Evolutionary conservation across 2,113 vertebrate genomes (phyloP), one percentile per base, ranked within the genome.

Genomic region (Onychostoma macrolepis): DNA sequence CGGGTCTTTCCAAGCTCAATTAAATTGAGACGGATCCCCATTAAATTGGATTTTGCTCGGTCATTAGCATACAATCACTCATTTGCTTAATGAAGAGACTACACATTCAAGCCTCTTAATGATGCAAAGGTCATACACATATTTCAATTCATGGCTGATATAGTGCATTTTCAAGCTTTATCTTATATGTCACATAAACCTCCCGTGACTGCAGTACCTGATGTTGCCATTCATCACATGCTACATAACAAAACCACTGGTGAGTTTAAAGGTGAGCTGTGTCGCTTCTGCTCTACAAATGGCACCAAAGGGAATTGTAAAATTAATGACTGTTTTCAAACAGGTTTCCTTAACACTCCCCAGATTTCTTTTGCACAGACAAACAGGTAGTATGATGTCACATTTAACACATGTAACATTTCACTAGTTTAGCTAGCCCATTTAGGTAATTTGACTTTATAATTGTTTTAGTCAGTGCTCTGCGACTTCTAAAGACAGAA

Each of bases 71-170:
- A 56, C 82, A 84, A 56, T 84, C 69, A 74, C 69, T 74, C 48
- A 56, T 84, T 84, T 74, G 48, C 28, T 84, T 84, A 84, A 74
- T 74, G 30, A 74, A 72, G 67, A 72, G 48, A 84, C 82, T 56
- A 58, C 28, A 74, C 33, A 50, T 21, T 71, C 81, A 84, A 84
- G 82, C 69, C 6, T 58, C 4, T 74, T 74, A 36, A 72, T 74
- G 45, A 56, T 74, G 48, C 69, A 74, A 74, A 84, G 69, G 67
- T 84, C 69, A 72, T n/a, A 58, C 28, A n/a, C 19, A 74, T 74
- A 74, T 84, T 84, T 74, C 82, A 48, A 21, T 71, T 71, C 63
- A 69, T 19, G 61, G 8, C 15, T 50, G 43, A 71, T 50, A 21
- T 11, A 81, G 33, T 28, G 76, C 24, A 53, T 24, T 33, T 53